phyloP scores from a whole-genome alignment of 2,113 vertebrate genomes.

The Platysternon megacephalum region DNA sequence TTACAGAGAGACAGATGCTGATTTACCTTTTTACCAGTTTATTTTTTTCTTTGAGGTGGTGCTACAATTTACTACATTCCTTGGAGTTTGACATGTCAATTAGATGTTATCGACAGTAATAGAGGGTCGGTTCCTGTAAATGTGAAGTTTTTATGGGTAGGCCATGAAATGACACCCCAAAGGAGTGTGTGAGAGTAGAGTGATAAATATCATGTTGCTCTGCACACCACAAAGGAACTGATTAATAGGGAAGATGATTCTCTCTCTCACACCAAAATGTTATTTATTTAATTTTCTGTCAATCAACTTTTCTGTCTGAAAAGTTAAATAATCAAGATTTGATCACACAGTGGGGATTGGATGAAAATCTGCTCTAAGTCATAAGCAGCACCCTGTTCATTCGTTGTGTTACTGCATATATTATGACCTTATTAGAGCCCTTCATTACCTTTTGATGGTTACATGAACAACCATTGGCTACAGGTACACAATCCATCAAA shows the following conservation, averaged over 20 bases:
- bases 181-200: slow-evolving; percentile 49
- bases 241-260: slow-evolving; percentile 69
- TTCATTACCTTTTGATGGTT: not conserved
- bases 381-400: slow-evolving; percentile 45
- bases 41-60: slow-evolving; percentile 68
- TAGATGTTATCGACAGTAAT: slow-evolving; percentile 81
- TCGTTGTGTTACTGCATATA: not conserved
- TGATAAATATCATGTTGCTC: slow-evolving; percentile 65
- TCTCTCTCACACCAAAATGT: slow-evolving; percentile 52
- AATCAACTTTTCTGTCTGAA: slow-evolving; percentile 63
- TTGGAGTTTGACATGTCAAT: slow-evolving; percentile 81
- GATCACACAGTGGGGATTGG: slow-evolving; percentile 24
- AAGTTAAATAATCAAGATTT: slow-evolving; percentile 62
- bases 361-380: slow-evolving; percentile 38
- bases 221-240: slow-evolving; percentile 48
- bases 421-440: slow-evolving; percentile 14
- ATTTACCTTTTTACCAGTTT: slow-evolving; percentile 74
- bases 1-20: slow-evolving; percentile 44
- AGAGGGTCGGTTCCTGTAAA: slow-evolving; percentile 78
- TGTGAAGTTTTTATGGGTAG: slow-evolving; percentile 78
- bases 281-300: slow-evolving; percentile 68
- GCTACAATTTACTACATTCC: slow-evolving; percentile 77
- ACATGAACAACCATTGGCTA: not conserved
- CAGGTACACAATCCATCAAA: not conserved
- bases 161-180: slow-evolving; percentile 74